These are phyloP conservation scores for Stratiolaelaps scimitus DNA, from an alignment of 1,140 invertebrate species.

Conservation along the genomic window DNA sequence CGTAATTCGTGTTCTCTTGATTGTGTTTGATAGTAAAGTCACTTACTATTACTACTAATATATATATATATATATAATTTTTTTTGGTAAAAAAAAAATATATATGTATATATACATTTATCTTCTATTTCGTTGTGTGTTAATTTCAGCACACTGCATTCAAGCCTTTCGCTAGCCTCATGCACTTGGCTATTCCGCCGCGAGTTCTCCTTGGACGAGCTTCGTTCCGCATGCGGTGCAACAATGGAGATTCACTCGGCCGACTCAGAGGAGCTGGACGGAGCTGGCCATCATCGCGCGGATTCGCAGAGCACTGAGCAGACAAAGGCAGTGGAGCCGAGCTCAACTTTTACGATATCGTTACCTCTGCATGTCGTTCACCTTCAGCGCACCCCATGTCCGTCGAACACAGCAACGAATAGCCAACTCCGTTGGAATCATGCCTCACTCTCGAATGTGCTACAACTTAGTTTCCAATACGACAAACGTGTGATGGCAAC, in stretches of 20 bases:
- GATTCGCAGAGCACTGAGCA: no score
- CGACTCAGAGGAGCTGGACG: background rate
- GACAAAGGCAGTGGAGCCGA: no score
- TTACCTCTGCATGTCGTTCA: conserved; percentile 10
- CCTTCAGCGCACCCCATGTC: conserved; percentile 18
- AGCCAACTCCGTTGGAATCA: conserved; percentile 21
- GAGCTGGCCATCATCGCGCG: background rate
- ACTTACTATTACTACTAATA: no score
- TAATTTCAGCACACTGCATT: background rate
- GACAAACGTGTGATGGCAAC: background rate
- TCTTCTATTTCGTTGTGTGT: background rate
- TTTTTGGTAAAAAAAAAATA: no score
- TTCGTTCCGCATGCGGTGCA: background rate
- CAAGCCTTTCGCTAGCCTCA: background rate
- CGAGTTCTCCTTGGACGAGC: background rate
- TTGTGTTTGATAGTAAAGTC: no score
- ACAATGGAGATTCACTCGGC: background rate
- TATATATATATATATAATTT: no score
- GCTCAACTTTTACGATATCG: conserved; percentile 15
- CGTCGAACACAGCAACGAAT: background rate
- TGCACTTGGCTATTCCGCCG: conserved; percentile 13
- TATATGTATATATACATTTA: no score
- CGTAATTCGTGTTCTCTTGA: no score
- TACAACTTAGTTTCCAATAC: conserved; percentile 8
- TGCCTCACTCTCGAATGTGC: conserved; percentile 21